Conservation (phyloP, 2,797 vertebrate genomes). For the Pangasius macronema region DNA sequence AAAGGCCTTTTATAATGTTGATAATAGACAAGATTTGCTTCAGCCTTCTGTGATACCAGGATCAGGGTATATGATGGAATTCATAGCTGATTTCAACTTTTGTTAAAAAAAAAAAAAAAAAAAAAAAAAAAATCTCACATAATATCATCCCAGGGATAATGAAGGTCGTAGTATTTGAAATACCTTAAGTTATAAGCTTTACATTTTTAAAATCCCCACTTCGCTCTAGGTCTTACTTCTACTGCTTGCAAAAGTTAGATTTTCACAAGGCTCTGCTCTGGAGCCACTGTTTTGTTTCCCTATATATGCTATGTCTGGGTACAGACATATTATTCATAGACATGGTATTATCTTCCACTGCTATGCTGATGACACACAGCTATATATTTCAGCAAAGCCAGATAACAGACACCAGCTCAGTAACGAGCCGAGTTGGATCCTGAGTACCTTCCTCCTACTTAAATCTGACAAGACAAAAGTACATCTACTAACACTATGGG, state of each 20-base stretch:
- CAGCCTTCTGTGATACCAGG: not conserved
- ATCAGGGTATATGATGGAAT: not conserved
- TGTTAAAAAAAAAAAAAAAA: not conserved
- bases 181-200: not conserved
- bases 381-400: not conserved
- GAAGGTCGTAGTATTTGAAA: not conserved
- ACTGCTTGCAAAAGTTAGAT: not conserved
- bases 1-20: slow-evolving; percentile 44
- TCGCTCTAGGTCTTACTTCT: not conserved
- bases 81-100: not conserved
- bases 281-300: not conserved
- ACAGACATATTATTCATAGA: slow-evolving; percentile 11
- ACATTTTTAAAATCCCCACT: not conserved
- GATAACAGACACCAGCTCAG: not conserved
- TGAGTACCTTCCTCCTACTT: not conserved
- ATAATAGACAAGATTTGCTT: slow-evolving; percentile 42
- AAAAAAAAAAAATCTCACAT: not conserved
- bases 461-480: slow-evolving; percentile 3
- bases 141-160: not conserved
- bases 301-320: not conserved
- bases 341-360: not conserved
- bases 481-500: not conserved
- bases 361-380: not conserved
- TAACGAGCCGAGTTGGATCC: not conserved
- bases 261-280: not conserved